These are phyloP conservation scores for Odontomyia ornata DNA, from an alignment of 2,888 invertebrate species.

Conservation along the genomic window DNA sequence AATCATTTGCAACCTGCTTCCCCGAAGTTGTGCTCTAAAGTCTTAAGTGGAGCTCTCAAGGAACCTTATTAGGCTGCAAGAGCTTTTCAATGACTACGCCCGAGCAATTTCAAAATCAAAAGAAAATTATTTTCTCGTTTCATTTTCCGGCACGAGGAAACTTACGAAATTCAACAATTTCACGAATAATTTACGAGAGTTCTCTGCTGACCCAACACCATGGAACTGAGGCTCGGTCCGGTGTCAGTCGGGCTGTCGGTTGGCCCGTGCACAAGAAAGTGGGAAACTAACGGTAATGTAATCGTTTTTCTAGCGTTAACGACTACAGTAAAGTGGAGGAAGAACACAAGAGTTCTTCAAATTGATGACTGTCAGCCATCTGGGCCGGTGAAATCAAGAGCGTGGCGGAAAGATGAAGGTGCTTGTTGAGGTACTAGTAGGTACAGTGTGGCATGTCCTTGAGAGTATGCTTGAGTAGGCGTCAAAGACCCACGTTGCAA, in stretches of 20 bases:
- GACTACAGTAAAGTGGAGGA: neutral
- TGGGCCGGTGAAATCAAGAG: constrained; percentile 17
- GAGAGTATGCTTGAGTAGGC: neutral
- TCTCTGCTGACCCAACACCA: constrained; percentile 24
- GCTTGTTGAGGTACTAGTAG: neutral
- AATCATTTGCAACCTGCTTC: neutral
- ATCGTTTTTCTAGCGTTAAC: constrained; percentile 31
- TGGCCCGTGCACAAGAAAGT: neutral
- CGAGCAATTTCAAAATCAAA: constrained; percentile 21
- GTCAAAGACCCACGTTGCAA: constrained; percentile 10
- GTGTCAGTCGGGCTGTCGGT: neutral
- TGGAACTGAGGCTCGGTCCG: neutral
- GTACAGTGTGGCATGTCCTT: neutral
- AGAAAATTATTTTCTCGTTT: constrained; percentile 42
- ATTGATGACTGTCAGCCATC: constrained; percentile 39
- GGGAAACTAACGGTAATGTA: neutral
- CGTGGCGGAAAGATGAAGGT: neutral
- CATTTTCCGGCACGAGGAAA: neutral
- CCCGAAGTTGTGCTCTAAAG: neutral
- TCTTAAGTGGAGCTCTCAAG: constrained; percentile 2
- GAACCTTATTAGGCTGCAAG: constrained; percentile 18
- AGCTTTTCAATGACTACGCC: constrained; percentile 3
- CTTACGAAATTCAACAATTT: constrained; percentile 33
- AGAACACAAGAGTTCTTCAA: constrained; percentile 17
- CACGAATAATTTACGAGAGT: constrained; percentile 32